Conservation (phyloP, 2,113 vertebrate species). For the Hydropotes inermis region DNA sequence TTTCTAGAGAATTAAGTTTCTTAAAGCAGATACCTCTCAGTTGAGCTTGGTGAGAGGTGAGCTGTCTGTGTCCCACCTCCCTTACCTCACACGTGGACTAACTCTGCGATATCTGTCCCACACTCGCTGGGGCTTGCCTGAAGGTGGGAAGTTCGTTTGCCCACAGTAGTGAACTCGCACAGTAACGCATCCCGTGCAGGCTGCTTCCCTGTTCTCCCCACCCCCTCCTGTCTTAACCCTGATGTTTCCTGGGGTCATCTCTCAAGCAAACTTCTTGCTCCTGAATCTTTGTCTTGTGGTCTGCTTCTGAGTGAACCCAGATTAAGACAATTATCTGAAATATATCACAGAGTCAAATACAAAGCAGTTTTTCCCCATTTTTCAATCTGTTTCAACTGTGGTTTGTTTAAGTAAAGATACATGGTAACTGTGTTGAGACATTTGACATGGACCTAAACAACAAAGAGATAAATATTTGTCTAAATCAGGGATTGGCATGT, state of each 20-base stretch:
- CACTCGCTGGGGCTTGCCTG: not conserved
- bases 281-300: not conserved
- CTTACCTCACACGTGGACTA: not conserved
- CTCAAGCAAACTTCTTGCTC: not conserved
- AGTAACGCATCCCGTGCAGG: not conserved
- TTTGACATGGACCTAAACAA: not conserved
- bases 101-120: not conserved
- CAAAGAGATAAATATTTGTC: not conserved
- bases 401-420: not conserved
- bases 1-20: not conserved
- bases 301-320: not conserved
- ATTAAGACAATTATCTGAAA: not conserved
- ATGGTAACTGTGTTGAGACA: not conserved
- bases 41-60: not conserved
- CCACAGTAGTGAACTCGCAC: not conserved
- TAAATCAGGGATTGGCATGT: not conserved
- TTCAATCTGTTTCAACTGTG: not conserved
- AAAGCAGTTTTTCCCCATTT: not conserved
- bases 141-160: not conserved
- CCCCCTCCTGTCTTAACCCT: rapidly evolving
- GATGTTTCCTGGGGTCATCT: not conserved
- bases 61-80: not conserved
- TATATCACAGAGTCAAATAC: not conserved
- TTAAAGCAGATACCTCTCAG: not conserved
- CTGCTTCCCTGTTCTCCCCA: not conserved